phyloP scores from a whole-genome alignment of 2,888 invertebrate genomes.

The Drosophila bunnanda region DNA sequence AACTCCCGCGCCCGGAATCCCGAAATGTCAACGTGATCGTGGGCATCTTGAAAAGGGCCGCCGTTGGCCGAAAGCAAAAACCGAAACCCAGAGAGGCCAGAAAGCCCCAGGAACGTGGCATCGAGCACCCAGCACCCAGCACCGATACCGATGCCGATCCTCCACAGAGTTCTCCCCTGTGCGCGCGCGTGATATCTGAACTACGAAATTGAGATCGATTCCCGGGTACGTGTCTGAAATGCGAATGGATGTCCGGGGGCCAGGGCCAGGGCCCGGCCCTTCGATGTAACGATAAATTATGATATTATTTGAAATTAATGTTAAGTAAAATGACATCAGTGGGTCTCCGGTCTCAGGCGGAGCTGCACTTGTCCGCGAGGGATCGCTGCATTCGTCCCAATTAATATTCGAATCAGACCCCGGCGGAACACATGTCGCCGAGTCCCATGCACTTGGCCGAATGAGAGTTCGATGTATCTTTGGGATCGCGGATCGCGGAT shows the following conservation, averaged over 20 bases:
- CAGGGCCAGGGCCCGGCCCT: conserved; percentile 1
- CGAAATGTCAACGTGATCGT: conserved; percentile 78
- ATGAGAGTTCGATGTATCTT: background rate
- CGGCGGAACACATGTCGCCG: conserved; percentile 82
- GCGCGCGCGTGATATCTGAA: conserved; percentile 75
- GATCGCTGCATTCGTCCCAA: conserved; percentile 47
- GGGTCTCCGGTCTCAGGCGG: conserved; percentile 2
- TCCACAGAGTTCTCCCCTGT: conserved; percentile 1
- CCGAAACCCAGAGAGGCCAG: background rate
- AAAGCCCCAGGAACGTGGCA: conserved; percentile 27
- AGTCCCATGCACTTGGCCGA: conserved; percentile 67
- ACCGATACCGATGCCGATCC: conserved; percentile 5
- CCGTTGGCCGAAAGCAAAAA: conserved; percentile 43
- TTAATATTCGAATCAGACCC: conserved; percentile 83
- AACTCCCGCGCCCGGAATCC: conserved; percentile 29
- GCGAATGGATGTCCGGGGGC: conserved; percentile 37
- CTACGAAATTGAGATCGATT: conserved; percentile 80
- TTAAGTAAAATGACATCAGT: conserved; percentile 66
- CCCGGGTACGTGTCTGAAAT: conserved; percentile 68
- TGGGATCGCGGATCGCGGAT: conserved; percentile 44
- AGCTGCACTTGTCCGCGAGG: conserved; percentile 67
- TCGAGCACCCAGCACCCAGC: conserved; percentile 1
- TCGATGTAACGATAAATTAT: conserved; percentile 72
- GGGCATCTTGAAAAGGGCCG: conserved; percentile 75
- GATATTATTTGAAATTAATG: conserved; percentile 77